Evolutionary conservation across 2,888 invertebrate species (phyloP), one percentile per base, ranked within the genome.

Genomic region (Agrotis ipsilon): DNA sequence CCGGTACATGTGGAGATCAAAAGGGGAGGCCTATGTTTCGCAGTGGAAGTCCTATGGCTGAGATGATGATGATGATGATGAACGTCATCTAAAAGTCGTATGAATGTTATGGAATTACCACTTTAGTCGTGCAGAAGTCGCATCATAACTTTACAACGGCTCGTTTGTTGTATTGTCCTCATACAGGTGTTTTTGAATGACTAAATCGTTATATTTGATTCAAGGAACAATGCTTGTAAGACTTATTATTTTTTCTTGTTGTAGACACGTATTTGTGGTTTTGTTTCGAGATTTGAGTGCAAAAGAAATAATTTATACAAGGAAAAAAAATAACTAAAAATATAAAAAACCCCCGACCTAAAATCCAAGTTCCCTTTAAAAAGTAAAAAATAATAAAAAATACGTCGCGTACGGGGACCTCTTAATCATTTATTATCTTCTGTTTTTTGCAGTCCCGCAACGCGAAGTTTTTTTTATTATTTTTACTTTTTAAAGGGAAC

Each of bases 121-220:
- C 27, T 54, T 54, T 18, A 27, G 54, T 54, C 54, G 54, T 18
- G 18, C 54, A 54, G 54, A 54, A 54, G 54, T 66, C 65, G 49
- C 65, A 66, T 57, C 49, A 57, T 58, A 66, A 66, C 66, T 66
- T 66, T 66, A 59, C 66, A 59, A 59, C 43, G 57, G n/a, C 51
- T 66, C 58, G n/a, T 65, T 57, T 65, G 65, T 65, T 65, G 65
- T 65, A 65, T 65, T 57, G 65, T 65, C 57, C 43, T 63, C 39
- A 39, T 63, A 43, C 21, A 63, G 43, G 63, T 63, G 52, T 64
- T 39, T 45, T 43, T 64, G 55, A 45, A 64, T 58, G 58, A 58
- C 58, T 58, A 43, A 58, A 58, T 43, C 58, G 18, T 54, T 54
- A 27, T 54, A 54, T 54, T 27, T 54, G 27, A 27, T 27, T 54